Evolutionary conservation across 2,797 vertebrate genomes (phyloP).

Genomic region (Arnoldichthys spilopterus): DNA sequence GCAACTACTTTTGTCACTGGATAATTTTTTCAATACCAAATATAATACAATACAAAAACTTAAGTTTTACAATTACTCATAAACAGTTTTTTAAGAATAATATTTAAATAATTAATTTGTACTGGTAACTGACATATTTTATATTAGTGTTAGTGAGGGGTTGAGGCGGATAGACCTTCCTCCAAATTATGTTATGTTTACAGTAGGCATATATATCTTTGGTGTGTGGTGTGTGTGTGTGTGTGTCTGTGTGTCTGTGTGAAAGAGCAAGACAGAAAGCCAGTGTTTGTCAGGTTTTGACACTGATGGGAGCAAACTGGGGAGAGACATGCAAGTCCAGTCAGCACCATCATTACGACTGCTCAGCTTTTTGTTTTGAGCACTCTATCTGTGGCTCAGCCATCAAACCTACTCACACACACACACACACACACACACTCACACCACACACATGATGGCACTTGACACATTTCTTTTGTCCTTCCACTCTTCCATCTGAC

Average conservation of each 20-base stretch:
- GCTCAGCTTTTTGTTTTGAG: conserved; percentile 60
- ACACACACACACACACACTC: conserved; percentile 58
- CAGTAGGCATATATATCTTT: neutral
- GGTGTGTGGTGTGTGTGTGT: conserved; percentile 29
- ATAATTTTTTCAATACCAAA: too few species aligned
- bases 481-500: conserved; percentile 67
- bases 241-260: conserved; percentile 15
- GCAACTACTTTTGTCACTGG: too few species aligned
- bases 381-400: conserved; percentile 31
- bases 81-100: too few species aligned
- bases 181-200: neutral
- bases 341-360: conserved; percentile 67
- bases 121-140: too few species aligned
- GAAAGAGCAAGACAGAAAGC: conserved; percentile 36
- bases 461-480: conserved; percentile 65
- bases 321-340: conserved; percentile 72
- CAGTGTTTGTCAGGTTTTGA: conserved; percentile 57
- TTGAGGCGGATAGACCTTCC: neutral
- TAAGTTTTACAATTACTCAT: too few species aligned
- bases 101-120: too few species aligned
- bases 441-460: conserved; percentile 44
- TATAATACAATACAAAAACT: too few species aligned
- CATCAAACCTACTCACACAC: conserved; percentile 39
- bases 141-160: neutral
- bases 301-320: conserved; percentile 76